Conservation (phyloP, 2,888 invertebrate species). For the Cataglyphis cursor region DNA sequence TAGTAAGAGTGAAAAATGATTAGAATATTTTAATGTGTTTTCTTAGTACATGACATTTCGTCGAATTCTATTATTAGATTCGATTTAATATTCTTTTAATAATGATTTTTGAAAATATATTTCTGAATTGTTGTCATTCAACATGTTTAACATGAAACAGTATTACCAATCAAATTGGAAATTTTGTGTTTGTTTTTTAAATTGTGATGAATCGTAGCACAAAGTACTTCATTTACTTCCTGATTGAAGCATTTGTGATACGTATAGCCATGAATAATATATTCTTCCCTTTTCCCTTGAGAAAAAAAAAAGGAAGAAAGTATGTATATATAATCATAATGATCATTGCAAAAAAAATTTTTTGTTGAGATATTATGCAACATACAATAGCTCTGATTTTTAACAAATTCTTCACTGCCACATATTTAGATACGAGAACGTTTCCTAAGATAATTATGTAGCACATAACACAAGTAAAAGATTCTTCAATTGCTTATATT, state of each 20-base stretch:
- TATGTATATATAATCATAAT: conserved; percentile 1
- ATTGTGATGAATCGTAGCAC: conserved; percentile 28
- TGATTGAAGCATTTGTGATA: conserved; percentile 58
- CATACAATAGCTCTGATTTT: conserved; percentile 21
- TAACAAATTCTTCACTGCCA: conserved; percentile 62
- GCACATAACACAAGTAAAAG: neutral
- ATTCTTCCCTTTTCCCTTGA: neutral
- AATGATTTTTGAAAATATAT: neutral
- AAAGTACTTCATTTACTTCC: conserved; percentile 42
- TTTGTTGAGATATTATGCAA: conserved; percentile 20
- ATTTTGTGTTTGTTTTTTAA: neutral
- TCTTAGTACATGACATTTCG: neutral
- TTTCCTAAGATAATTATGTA: conserved; percentile 29
- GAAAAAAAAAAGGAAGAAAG: neutral
- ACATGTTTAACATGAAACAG: conserved; percentile 2
- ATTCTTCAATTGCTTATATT: conserved; percentile 7
- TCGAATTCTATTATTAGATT: neutral
- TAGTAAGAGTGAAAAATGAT: conserved; percentile 10
- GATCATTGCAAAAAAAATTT: conserved; percentile 6
- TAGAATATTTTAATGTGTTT: neutral
- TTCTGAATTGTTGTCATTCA: neutral
- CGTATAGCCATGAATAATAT: conserved; percentile 19
- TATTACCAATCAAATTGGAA: conserved; percentile 26
- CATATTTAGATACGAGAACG: neutral
- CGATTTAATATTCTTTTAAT: neutral